Base-by-base conservation (phyloP, 2,888 invertebrate genomes). In the Machimus atricapillus region DNA sequence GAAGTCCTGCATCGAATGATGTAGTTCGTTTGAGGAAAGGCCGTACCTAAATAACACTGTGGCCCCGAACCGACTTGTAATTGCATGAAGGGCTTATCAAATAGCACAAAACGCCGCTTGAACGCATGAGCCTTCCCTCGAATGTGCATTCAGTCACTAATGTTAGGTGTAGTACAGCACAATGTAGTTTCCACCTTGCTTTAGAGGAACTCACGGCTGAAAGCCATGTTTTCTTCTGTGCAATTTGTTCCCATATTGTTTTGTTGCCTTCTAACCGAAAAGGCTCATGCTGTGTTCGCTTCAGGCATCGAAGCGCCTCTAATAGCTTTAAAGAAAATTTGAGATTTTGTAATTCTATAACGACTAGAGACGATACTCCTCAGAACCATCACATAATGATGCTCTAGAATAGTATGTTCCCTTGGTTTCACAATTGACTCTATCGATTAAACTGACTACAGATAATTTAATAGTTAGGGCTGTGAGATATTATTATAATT, bases 1-100 rank as follows among this genome's bases (percentile, higher is more conserved):
- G 81, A 81, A 81, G 56, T 81, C 81, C 31, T 81, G 34, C 56
- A 81, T 81, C 81, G 81, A 81, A 81, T 81, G 81, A 81, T 81
- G 81, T 81, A 56, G 46, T 40, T 77, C 23, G 31, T 77, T 77
- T 77, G 37, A 77, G 37, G 34, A 76, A 77, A 76, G 19, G 16
- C 31, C 4, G 37, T 37, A 77, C 16, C 40, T 56, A 56, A 56
- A 76, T 76, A 76, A 76, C 31, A 76, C 37, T 37, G n/a, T 77
- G 40, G 77, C 19, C 19, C 19, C 40, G 23, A 77, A 8, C 19
- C 19, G 77, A 77, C 19, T 77, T 27, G 74, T 66, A 40, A 77
- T 77, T 77, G 77, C 77, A 40, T 77, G 37, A 19, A 77, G 37
- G 19, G 19, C 76, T 76, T 76, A 31, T 37, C n/a, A 46, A 37